Base-by-base conservation (phyloP, 1,140 invertebrate species). In the Zaprionus lachaisei region DNA sequence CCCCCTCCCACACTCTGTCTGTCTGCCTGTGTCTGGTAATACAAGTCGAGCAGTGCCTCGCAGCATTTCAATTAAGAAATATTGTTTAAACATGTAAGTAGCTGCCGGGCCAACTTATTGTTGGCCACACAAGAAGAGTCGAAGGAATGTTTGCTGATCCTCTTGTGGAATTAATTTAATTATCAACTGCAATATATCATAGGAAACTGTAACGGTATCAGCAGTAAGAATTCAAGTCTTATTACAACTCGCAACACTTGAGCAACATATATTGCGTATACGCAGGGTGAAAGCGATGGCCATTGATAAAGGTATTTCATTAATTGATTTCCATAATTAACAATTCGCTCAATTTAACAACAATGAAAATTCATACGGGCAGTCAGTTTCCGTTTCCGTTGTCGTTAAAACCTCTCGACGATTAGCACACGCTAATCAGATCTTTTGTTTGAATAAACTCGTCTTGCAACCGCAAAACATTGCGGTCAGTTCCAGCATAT, bases 11-110 rank as follows among this genome's bases (percentile, higher is more conserved):
- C 41, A 14, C 2, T 28, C 14, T n/a, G 12, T 24, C 24, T 54
- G 55, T 60, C 60, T 54, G 41, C 60, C 20, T 17, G 47, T 61
- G 37, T 63, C 37, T 64, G 76, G 56, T 55, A 56, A 65, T 65
- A 79, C 74, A 77, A 72, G 68, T 80, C 74, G 72, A 22, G 51
- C 63, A 31, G 65, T 83, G 83, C 73, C 81, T 81, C 75, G 77
- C 64, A 80, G 84, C 80, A 84, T 89, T 87, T 87, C 83, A 87
- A 87, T 87, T 87, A 87, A 81, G 83, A 87, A 87, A 78, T 89
- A 87, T 87, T 83, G 84, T 89, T 86, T 83, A 89, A 86, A 89
- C 84, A 83, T 89, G 67, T 86, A 87, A 83, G 80, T 87, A 66
- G 83, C 80, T 75, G 66, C 47, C 37, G 41, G 76, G 22, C 56